A percentile compares a stretch with the other conserved stretches of the same genome.
Conservation (phyloP, 2,113 vertebrate genomes). For the Bufo bufo region DNA sequence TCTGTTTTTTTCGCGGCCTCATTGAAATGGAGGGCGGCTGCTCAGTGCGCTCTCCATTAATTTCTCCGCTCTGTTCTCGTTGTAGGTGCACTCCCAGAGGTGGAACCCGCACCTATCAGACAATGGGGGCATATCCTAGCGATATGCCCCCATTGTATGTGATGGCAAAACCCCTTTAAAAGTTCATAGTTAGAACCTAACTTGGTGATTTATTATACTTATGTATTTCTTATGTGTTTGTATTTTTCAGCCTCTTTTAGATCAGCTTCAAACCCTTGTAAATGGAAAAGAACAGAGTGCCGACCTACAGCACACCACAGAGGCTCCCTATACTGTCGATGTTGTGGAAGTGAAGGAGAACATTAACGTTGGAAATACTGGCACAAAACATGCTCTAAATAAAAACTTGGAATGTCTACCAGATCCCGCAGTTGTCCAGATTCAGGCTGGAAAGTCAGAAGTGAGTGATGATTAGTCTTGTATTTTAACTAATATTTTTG, state of each 20-base stretch:
- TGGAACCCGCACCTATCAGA: too few species aligned
- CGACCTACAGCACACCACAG: background rate
- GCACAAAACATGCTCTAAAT: background rate
- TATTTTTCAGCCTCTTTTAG: slow-evolving; percentile 80
- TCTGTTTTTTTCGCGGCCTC: too few species aligned
- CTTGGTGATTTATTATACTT: too few species aligned
- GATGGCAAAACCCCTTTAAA: too few species aligned
- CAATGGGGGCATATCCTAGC: too few species aligned
- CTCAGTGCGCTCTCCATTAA: too few species aligned
- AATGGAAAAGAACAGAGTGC: slow-evolving; percentile 63
- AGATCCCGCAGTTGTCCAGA: slow-evolving; percentile 91
- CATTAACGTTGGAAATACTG: background rate
- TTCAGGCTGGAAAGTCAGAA: slow-evolving; percentile 95
- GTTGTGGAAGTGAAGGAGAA: background rate
- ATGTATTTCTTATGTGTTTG: background rate
- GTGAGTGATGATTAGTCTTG: slow-evolving; percentile 71
- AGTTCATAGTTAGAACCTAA: too few species aligned
- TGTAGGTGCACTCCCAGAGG: too few species aligned
- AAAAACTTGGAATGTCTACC: background rate
- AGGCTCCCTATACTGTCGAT: background rate
- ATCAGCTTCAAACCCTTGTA: slow-evolving; percentile 79
- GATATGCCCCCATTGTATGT: too few species aligned
- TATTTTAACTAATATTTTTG: background rate
- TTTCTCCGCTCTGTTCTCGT: too few species aligned
- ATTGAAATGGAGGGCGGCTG: too few species aligned